Evolutionary conservation across 2,113 vertebrate genomes (phyloP).

Genomic region (Aspidoscelis tigris): DNA sequence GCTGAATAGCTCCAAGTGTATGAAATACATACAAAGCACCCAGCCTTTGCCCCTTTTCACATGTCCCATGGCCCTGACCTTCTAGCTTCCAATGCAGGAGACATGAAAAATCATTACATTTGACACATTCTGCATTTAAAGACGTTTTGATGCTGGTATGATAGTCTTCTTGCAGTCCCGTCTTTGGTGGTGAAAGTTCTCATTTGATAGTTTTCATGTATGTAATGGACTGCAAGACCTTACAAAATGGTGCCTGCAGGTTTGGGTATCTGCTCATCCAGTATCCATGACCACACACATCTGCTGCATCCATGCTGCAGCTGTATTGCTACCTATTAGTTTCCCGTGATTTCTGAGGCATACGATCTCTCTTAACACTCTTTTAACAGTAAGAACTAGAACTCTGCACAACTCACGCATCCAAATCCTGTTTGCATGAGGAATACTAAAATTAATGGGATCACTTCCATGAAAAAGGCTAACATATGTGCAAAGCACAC

Average conservation of each 20-base stretch:
- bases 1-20: too few relatives aligned
- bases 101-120: neutral
- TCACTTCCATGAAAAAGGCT: conserved; percentile 1
- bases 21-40: too few relatives aligned
- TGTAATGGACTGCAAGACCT: neutral
- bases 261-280: neutral
- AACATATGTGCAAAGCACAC: conserved; percentile 9
- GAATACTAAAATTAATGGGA: conserved; percentile 24
- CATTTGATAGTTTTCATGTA: neutral
- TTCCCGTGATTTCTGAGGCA: neutral
- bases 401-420: conserved; percentile 12
- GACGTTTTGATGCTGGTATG: neutral
- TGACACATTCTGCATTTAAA: neutral
- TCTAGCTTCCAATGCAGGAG: too few relatives aligned
- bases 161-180: neutral
- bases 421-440: conserved; percentile 34
- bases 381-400: neutral
- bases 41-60: too few relatives aligned
- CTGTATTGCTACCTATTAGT: neutral
- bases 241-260: neutral
- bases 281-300: too few relatives aligned
- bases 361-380: neutral
- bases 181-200: neutral
- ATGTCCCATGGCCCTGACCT: too few relatives aligned
- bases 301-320: neutral